Evolutionary conservation across 2,888 invertebrate genomes (phyloP).

Genomic region (Cheilosia grossa): DNA sequence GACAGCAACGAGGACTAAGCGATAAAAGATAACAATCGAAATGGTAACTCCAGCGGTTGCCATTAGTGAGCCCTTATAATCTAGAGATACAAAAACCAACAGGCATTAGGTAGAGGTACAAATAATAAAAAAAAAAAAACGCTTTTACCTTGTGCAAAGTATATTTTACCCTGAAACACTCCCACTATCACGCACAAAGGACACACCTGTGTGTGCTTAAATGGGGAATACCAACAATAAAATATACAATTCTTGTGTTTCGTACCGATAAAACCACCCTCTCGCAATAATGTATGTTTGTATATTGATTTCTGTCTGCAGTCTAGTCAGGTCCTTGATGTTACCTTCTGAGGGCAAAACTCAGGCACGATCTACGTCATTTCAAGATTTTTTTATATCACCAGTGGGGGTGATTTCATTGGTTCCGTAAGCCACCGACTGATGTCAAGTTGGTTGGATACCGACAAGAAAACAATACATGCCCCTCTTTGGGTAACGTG

Average conservation of each 20-base stretch:
- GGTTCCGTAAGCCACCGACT: conserved; percentile 5
- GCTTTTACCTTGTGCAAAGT: conserved; percentile 14
- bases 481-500: conserved; percentile 22
- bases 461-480: conserved; percentile 13
- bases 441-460: not conserved
- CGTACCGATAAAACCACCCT: conserved; percentile 33
- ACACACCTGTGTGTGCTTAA: conserved; percentile 58
- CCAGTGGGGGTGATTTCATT: conserved; percentile 51
- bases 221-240: conserved; percentile 52
- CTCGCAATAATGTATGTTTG: conserved; percentile 10
- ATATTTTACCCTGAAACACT: not conserved
- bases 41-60: conserved; percentile 14
- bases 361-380: conserved; percentile 47
- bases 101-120: not conserved
- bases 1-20: not conserved
- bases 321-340: conserved; percentile 63
- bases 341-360: conserved; percentile 18
- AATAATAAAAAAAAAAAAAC: too few relatives aligned
- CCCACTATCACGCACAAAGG: conserved; percentile 13
- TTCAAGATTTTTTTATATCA: conserved; percentile 43
- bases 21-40: conserved; percentile 38
- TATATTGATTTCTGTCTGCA: conserved; percentile 47
- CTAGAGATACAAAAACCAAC: conserved; percentile 26
- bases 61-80: conserved; percentile 29
- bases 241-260: conserved; percentile 51